phyloP scores from a whole-genome alignment of 2,113 vertebrate genomes.

The Lophura nycthemera region DNA sequence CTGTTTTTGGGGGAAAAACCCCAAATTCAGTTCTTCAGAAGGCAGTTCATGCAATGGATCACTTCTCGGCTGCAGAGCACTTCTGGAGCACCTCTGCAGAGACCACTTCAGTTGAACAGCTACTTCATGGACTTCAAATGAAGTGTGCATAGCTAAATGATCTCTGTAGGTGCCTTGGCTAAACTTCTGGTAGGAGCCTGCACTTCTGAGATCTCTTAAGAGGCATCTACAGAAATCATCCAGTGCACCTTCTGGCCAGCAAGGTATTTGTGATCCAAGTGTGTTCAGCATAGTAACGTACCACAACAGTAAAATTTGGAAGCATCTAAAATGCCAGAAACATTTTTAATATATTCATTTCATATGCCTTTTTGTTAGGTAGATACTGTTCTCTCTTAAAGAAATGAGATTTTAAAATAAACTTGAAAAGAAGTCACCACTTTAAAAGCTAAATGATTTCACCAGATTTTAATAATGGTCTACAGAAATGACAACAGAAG shows the following conservation, averaged over 20 bases:
- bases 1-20: not conserved
- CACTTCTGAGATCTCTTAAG: not conserved
- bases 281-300: not conserved
- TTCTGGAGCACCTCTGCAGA: slow-evolving; percentile 19
- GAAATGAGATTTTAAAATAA: not conserved
- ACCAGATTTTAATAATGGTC: not conserved
- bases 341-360: not conserved
- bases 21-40: not conserved
- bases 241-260: not conserved
- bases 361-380: not conserved
- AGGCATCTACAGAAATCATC: not conserved
- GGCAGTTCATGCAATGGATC: not conserved
- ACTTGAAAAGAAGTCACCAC: not conserved
- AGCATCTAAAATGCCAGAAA: not conserved
- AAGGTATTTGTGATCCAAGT: not conserved
- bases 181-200: not conserved
- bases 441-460: not conserved
- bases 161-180: not conserved
- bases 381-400: not conserved
- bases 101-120: not conserved
- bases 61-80: not conserved
- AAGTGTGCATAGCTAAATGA: not conserved
- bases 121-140: not conserved
- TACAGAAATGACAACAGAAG: not conserved
- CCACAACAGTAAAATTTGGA: not conserved